Evolutionary conservation across 2,888 invertebrate species (phyloP).

Genomic region (Andrena hattorfiana): DNA sequence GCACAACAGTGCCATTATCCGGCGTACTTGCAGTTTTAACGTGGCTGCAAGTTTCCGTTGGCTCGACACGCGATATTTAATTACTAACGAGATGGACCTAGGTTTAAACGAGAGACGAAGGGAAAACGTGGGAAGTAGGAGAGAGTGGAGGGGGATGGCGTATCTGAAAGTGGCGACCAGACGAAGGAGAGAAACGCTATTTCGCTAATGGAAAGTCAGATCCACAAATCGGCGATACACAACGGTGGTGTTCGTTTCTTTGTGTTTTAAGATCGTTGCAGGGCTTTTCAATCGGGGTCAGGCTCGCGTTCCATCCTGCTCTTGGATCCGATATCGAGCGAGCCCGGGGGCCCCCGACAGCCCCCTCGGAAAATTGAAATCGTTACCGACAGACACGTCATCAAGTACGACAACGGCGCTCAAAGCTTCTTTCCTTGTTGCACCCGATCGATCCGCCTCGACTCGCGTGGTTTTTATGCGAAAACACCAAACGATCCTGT

Average conservation of each 20-base stretch:
- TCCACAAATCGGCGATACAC: constrained; percentile 63
- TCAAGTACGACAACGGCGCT: constrained; percentile 30
- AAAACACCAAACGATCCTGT: too few species aligned
- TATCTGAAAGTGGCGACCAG: constrained; percentile 37
- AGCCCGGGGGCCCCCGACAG: not conserved
- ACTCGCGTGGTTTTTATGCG: constrained; percentile 1
- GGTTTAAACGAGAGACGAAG: not conserved
- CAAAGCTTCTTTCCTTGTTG: constrained; percentile 4
- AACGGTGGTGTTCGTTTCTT: constrained; percentile 44
- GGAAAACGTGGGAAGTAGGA: not conserved
- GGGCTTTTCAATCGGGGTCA: constrained; percentile 61
- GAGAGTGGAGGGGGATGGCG: not conserved
- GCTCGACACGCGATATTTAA: constrained; percentile 18
- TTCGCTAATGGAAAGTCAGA: constrained; percentile 68
- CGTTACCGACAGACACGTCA: constrained; percentile 57
- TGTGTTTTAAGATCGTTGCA: constrained; percentile 60
- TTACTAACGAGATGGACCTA: not conserved
- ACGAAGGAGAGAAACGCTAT: constrained; percentile 55
- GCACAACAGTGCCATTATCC: constrained; percentile 16
- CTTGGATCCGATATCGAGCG: constrained; percentile 60
- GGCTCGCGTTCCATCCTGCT: constrained; percentile 14
- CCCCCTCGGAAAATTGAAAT: constrained; percentile 63
- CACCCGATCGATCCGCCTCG: too few species aligned
- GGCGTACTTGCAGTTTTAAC: not conserved
- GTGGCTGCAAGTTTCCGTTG: constrained; percentile 2